Base-by-base conservation (phyloP, 92 coral and sea anemone species). In the Phenganax stokvisi region DNA sequence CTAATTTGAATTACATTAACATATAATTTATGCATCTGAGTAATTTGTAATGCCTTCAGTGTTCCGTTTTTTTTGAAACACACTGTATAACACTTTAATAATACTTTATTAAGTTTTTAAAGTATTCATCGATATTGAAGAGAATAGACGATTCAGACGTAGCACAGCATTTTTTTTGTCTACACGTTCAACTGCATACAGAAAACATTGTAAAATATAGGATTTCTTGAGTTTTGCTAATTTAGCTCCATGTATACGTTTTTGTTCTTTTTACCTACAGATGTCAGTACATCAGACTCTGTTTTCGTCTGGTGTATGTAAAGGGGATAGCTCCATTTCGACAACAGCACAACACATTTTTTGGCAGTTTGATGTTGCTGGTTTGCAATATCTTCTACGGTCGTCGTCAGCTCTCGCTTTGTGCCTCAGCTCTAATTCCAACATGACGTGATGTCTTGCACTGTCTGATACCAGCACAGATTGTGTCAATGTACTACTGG, bases 281-380 rank as follows among this genome's bases (percentile, higher is more conserved):
- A 3, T 65, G 2, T 20, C 71, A 65, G 10, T 59, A 3, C 65
- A 59, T 59, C 27, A 59, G 27, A 65, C 9, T 20, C 7, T 7
- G 60, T 57, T 57, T 57, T 57, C 16, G 3, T 57, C 12, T 15
- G 47, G 27, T 65, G 6, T 1, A 53, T 83, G 73, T 51, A 83
- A 53, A 28, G 55, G 27, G 73, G 74, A 75, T 47, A 83, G 51
- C 59, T 83, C 86, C 25, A 20, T 20, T 20, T 20, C 25, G 25
- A 20, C 25, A 20, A 20, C 25, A 25, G 51, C 54, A 57, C 69
- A 71, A 83, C 82, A 73, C 31, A 10, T 55, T 72, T 84, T 67
- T 85, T 56, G 62, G 29, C 12, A 54, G 80, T 71, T 85, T 80
- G 7, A 31, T 65, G n/a, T 65, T 65, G 17, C 29, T 65, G 31